Evolutionary conservation across 2,113 vertebrate species (phyloP), one percentile per base, ranked within the genome.

Genomic region (Xiphias gladius): DNA sequence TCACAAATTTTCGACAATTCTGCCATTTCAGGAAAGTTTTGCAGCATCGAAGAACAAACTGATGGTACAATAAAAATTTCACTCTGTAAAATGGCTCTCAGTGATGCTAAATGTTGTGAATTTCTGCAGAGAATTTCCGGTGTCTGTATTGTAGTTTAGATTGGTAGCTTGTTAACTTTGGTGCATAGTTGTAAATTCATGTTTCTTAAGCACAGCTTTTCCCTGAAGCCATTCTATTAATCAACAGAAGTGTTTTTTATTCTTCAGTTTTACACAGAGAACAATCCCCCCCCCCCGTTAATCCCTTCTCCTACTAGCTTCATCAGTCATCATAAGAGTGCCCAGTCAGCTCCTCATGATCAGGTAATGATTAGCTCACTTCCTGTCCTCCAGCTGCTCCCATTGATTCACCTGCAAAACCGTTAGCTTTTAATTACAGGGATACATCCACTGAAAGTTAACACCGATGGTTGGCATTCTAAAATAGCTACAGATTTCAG

Each of bases 261-360:
- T n/a, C 28, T 28, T 52, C 17, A 50, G 30, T 62, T 22, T 62
- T n/a, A 61, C 50, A 14, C 24, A n/a, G 24, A 57, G 4, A 30
- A 3, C 30, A 5, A 2, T 14, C 50, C 7, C 13, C n/a, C 20
- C 11, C n/a, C 14, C 11, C 61, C 32, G 63, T 75, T 63, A 59
- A 59, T 78, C 30, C 54, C 22, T 50, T 20, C 24, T 46, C 16
- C 43, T 84, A 57, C 79, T 68, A 73, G 69, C 69, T 35, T 68
- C 75, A 73, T 84, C 82, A 28, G 55, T 79, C 69, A 79, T 67
- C 75, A 68, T 68, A 22, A 66, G 57, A 37, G 59, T 63, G 66
- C 58, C 11, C 28, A 50, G 48, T 72, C 80, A 57, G 41, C 41
- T 59, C 41, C 41, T 68, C 39, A 52, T 61, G 64, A 75, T 54